Base-by-base conservation (phyloP, 2,113 vertebrate genomes). In the Procapra przewalskii region DNA sequence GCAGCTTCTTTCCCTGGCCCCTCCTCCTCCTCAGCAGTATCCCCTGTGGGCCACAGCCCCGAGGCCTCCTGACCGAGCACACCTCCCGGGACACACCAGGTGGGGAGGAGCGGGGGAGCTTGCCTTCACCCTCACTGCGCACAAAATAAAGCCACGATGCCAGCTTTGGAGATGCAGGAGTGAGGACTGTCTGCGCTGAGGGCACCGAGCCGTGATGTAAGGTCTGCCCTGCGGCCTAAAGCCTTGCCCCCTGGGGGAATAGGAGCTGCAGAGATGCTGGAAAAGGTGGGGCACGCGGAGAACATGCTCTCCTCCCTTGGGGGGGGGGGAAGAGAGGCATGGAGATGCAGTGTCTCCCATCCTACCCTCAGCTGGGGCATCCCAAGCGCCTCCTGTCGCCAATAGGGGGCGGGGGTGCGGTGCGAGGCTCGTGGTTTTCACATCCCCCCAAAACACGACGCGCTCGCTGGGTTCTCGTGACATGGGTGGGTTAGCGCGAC, bases 91-190 rank as follows among this genome's bases (percentile, higher is more conserved):
- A 80, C 16, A n/a, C 8, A 36, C 52, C 95, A 80, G 97, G 95
- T 82, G 75, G 67, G 82, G 75, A 90, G 40, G 83, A 57, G 60
- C 3, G 17, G 4, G n/a, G 48, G 84, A 83, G 67, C 33, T 77
- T 25, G 52, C 85, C 88, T 95, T 97, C 60, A 14, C 77, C 15
- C n/a, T n/a, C 33, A 52, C 29, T 33, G 52, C 0, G 4, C 79
- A 88, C 90, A 88, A 97, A 96, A 97, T 94, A 98, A 98, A 97
- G 85, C 88, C 86, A 50, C 1, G 0, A 12, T 79, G 97, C 90
- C 94, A 94, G 6, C 52, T 83, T 64, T 19, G 45, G 85, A 95
- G 94, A 52, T 14, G 13, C 3, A 23, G 48, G 60, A 79, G 9
- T 33, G 33, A 83, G 59, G 91, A 75, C 17, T 79, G 81, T 95